Percentiles rank a stretch among this genome's conserved stretches.
These are phyloP conservation scores for Sinohyriopsis cumingii DNA, from an alignment of 2,888 invertebrate genomes.

Conservation along the genomic window DNA sequence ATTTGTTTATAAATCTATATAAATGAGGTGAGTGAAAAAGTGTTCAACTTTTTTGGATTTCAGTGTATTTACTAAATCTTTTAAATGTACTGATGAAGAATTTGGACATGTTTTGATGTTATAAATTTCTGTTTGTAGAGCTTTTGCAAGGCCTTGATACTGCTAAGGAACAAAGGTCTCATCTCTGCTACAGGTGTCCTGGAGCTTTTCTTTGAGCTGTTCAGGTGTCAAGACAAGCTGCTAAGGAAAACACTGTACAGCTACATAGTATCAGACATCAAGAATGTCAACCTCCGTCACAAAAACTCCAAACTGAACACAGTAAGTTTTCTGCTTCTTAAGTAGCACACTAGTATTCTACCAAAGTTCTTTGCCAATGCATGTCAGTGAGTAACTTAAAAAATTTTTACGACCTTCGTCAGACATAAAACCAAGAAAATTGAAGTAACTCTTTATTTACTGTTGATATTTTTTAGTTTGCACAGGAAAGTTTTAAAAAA, in stretches of 20 bases:
- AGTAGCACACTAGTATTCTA: background rate
- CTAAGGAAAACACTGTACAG: conserved; percentile 90
- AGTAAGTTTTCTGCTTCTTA: conserved; percentile 46
- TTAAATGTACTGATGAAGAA: background rate
- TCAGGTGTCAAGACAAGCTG: conserved; percentile 92
- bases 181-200: conserved; percentile 89
- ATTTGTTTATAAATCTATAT: too few relatives aligned
- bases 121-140: conserved; percentile 74
- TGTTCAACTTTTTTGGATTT: too few relatives aligned
- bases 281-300: conserved; percentile 93
- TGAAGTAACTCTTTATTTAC: too few relatives aligned
- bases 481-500: too few relatives aligned
- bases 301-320: conserved; percentile 92
- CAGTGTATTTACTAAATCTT: background rate
- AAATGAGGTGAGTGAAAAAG: too few relatives aligned
- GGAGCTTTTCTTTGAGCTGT: conserved; percentile 91
- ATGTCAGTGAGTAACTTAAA: too few relatives aligned
- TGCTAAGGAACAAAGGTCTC: conserved; percentile 92
- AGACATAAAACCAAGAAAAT: too few relatives aligned
- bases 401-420: too few relatives aligned
- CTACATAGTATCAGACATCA: conserved; percentile 95
- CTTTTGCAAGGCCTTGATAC: conserved; percentile 92
- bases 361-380: too few relatives aligned
- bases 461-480: too few relatives aligned
- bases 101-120: background rate